Percentiles rank a stretch among this genome's conserved stretches.
These are phyloP conservation scores for Agraylea sexmaculata DNA, from an alignment of 1,140 invertebrate species.

Conservation along the genomic window DNA sequence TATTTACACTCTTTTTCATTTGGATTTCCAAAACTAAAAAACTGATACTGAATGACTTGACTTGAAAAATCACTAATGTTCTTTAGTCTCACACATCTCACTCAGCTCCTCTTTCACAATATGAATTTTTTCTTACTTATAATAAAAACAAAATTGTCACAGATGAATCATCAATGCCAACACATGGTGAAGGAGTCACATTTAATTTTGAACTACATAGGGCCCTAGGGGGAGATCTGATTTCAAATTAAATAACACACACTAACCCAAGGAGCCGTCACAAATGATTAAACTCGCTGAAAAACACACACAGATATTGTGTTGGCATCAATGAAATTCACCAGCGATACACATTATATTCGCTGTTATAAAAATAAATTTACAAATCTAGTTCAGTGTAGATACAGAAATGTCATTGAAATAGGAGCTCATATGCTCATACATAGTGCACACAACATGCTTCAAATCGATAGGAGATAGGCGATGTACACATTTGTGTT, in stretches of 20 bases:
- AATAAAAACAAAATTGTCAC: too few relatives aligned
- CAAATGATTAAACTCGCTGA: slow-evolving; percentile 7
- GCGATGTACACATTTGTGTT: slow-evolving; percentile 15
- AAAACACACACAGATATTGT: slow-evolving; percentile 8
- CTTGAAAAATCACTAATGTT: too few relatives aligned
- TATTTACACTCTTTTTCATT: too few relatives aligned
- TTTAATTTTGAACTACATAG: not conserved
- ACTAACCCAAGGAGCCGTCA: slow-evolving; percentile 7
- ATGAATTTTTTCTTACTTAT: too few relatives aligned
- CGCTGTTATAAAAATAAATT: slow-evolving; percentile 23
- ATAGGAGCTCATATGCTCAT: too few relatives aligned
- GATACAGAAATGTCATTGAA: slow-evolving; percentile 13
- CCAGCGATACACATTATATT: slow-evolving; percentile 8
- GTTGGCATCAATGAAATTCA: slow-evolving; percentile 18
- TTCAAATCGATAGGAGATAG: slow-evolving; percentile 11
- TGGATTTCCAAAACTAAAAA: too few relatives aligned
- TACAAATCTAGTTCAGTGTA: slow-evolving; percentile 18
- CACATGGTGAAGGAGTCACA: not conserved
- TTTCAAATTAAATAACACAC: slow-evolving; percentile 1
- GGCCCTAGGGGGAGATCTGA: slow-evolving; percentile 16
- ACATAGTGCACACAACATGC: slow-evolving; percentile 16
- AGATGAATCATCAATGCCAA: not conserved
- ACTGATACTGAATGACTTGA: too few relatives aligned
- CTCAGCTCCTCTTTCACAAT: too few relatives aligned
- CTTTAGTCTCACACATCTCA: too few relatives aligned